phyloP scores from a whole-genome alignment of 2,113 vertebrate species.

The Galemys pyrenaicus region DNA sequence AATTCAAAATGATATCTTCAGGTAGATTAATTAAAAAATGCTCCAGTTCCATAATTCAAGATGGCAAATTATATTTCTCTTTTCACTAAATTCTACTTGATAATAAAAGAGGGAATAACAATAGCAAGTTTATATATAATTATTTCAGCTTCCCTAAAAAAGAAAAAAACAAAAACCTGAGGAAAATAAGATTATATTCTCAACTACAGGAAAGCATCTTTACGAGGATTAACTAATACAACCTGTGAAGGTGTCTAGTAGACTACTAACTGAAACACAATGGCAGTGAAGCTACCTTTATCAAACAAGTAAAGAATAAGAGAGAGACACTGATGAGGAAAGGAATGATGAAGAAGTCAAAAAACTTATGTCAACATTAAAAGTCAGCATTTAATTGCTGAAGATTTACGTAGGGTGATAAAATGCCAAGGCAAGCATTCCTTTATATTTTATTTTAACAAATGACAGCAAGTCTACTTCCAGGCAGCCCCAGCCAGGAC shows the following conservation, averaged over 20 bases:
- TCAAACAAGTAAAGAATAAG: not conserved
- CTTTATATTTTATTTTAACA: not conserved
- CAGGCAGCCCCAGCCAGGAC: not conserved
- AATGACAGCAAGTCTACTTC: not conserved
- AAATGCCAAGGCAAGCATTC: not conserved
- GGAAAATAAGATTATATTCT: not conserved
- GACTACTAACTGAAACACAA: not conserved
- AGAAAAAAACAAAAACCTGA: no score
- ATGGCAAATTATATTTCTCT: not conserved
- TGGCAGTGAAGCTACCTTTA: not conserved
- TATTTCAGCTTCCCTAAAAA: not conserved
- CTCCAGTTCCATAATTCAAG: not conserved
- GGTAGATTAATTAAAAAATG: conserved; percentile 10
- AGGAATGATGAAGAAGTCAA: not conserved
- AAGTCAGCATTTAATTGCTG: not conserved
- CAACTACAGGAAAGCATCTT: not conserved
- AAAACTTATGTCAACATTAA: not conserved
- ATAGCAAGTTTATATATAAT: not conserved
- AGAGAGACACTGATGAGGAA: not conserved
- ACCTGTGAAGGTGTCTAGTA: not conserved
- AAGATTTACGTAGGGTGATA: not conserved
- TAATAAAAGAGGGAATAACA: not conserved
- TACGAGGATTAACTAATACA: not conserved
- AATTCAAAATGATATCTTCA: conserved; percentile 26
- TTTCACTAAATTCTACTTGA: not conserved